Evolutionary conservation across 2,888 invertebrate genomes (phyloP).

Genomic region (Thymelicus acteon): DNA sequence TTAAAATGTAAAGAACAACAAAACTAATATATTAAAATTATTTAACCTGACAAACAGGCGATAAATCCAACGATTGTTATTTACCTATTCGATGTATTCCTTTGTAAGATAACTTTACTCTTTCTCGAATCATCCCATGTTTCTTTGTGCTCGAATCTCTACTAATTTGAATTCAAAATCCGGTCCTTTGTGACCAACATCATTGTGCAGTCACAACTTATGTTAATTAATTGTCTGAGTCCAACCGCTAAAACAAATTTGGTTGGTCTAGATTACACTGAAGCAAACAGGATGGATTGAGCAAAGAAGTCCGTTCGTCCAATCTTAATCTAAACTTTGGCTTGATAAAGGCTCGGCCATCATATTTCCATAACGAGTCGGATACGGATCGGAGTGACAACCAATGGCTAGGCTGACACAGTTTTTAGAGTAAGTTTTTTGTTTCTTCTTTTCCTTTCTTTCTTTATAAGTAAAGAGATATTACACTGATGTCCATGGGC

Average conservation of each 20-base stretch:
- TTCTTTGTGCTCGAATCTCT: background rate
- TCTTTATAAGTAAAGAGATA: no score
- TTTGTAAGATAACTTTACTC: slow-evolving; percentile 4
- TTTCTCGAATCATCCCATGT: background rate
- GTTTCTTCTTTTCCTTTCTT: no score
- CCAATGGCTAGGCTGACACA: no score
- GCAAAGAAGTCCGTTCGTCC: slow-evolving; percentile 9
- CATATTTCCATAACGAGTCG: background rate
- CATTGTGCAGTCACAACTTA: slow-evolving; percentile 9
- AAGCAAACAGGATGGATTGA: slow-evolving; percentile 14
- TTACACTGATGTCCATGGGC: no score
- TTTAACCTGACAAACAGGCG: no score
- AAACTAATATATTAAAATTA: background rate
- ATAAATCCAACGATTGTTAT: background rate
- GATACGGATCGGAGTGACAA: no score
- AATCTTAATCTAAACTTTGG: slow-evolving; percentile 20
- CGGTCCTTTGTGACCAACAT: slow-evolving; percentile 13
- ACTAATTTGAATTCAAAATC: slow-evolving; percentile 12
- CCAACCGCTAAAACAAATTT: slow-evolving; percentile 15
- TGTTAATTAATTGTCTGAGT: slow-evolving; percentile 23
- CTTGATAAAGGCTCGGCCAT: background rate
- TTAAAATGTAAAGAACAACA: no score
- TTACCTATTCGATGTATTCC: background rate
- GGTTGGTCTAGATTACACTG: slow-evolving; percentile 9
- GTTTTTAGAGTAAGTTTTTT: no score